Percentiles rank a stretch among this genome's conserved stretches.
Evolutionary conservation across 2,888 invertebrate genomes (phyloP).

Genomic region (Eudemis profundana): DNA sequence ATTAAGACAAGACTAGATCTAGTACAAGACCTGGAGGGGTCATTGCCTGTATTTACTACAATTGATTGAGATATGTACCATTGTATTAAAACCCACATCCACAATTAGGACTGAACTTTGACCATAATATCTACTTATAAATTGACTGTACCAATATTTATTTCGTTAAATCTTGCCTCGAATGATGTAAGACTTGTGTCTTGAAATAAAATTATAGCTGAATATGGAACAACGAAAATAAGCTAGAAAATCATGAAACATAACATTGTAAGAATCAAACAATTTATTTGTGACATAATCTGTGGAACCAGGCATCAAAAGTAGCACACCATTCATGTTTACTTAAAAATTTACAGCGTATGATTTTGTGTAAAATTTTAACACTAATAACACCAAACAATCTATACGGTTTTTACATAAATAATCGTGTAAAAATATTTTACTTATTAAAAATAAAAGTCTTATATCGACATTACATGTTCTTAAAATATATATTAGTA

Average conservation of each 20-base stretch:
- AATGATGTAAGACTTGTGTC: neutral
- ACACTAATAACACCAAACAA: conserved; percentile 18
- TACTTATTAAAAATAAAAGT: conserved; percentile 36
- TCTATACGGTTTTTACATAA: conserved; percentile 2
- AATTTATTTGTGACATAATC: conserved; percentile 18
- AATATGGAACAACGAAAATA: neutral
- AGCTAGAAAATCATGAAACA: neutral
- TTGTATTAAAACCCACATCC: no score
- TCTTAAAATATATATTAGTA: conserved; percentile 30
- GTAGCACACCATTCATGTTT: conserved; percentile 6
- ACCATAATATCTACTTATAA: neutral
- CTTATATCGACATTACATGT: conserved; percentile 35
- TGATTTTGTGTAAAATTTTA: neutral
- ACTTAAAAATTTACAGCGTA: conserved; percentile 12
- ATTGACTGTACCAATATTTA: neutral
- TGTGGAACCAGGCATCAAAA: neutral
- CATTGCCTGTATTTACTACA: conserved; percentile 1
- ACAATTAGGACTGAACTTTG: neutral
- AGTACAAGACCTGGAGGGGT: neutral
- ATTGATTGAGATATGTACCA: neutral
- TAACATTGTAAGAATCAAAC: neutral
- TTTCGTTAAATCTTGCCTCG: neutral
- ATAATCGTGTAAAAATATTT: conserved; percentile 33
- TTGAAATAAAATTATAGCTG: neutral
- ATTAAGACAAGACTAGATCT: neutral